Evolutionary conservation across 1,140 invertebrate species (phyloP).

Genomic region (Catajapyx aquilonaris): DNA sequence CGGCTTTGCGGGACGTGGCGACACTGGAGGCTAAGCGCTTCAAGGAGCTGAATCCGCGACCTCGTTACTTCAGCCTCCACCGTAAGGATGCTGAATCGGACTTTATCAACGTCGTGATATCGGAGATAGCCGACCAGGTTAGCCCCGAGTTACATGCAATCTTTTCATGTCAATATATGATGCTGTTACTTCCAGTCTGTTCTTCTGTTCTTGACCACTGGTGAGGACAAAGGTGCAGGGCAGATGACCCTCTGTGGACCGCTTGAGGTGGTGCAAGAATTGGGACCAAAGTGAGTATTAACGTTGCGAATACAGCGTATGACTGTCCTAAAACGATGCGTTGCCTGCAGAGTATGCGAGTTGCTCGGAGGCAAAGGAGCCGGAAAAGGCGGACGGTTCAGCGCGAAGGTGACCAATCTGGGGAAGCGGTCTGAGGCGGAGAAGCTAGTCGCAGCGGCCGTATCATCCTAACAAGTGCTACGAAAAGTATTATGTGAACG

Average conservation of each 20-base stretch:
- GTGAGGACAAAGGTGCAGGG: conserved; percentile 41
- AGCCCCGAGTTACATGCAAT: conserved; percentile 11
- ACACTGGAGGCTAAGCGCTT: conserved; percentile 36
- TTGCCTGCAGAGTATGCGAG: conserved; percentile 25
- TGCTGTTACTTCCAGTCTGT: conserved; percentile 20
- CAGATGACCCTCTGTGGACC: conserved; percentile 39
- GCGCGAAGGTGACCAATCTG: conserved; percentile 34
- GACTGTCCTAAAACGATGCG: conserved; percentile 2
- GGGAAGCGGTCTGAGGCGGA: conserved; percentile 22
- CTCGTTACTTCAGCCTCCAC: conserved; percentile 33
- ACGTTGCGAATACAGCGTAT: no score
- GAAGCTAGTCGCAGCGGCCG: conserved; percentile 16
- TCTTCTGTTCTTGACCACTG: conserved; percentile 39
- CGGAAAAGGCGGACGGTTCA: conserved; percentile 29
- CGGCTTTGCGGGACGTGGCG: conserved; percentile 40
- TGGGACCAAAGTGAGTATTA: conserved; percentile 28
- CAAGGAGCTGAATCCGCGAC: conserved; percentile 24
- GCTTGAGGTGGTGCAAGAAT: conserved; percentile 19
- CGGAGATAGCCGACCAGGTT: conserved; percentile 30
- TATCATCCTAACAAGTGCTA: no score
- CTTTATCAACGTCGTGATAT: conserved; percentile 41
- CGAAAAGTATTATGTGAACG: no score
- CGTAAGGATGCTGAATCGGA: conserved; percentile 51
- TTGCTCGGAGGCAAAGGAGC: conserved; percentile 39
- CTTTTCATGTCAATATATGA: conserved; percentile 1